Evolutionary conservation across 35 echinoderm and acorn worm species (phyloP).

Genomic region (Strongylocentrotus purpuratus): DNA sequence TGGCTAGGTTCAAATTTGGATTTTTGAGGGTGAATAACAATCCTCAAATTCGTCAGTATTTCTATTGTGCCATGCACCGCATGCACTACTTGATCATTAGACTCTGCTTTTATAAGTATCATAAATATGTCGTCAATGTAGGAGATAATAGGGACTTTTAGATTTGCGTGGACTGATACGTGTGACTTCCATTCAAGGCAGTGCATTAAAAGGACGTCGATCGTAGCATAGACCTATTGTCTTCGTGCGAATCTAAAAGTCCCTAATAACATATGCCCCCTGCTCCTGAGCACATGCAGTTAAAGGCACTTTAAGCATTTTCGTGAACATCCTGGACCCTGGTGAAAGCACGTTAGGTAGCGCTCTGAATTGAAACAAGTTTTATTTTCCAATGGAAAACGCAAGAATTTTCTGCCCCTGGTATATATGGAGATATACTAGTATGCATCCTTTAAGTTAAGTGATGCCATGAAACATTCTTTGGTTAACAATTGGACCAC

Average conservation of each 20-base stretch:
- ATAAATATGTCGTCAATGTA: constrained; percentile 65
- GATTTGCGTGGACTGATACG: no score
- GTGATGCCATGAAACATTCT: constrained; percentile 65
- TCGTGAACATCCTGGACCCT: constrained; percentile 73
- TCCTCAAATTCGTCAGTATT: constrained; percentile 55
- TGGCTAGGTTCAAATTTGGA: constrained; percentile 49
- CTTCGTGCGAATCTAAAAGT: no score
- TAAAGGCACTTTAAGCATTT: constrained; percentile 66
- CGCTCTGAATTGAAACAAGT: constrained; percentile 51
- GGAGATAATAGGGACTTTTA: neutral
- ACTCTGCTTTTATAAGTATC: constrained; percentile 40
- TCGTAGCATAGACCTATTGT: no score
- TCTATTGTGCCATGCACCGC: constrained; percentile 23
- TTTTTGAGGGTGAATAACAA: constrained; percentile 70
- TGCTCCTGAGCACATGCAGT: constrained; percentile 42
- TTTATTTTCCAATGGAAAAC: constrained; percentile 65
- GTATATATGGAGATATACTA: constrained; percentile 35
- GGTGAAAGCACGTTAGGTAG: constrained; percentile 66
- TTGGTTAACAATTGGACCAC: neutral
- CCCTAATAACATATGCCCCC: constrained; percentile 49
- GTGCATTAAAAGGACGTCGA: no score
- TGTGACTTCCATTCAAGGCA: no score
- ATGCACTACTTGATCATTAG: neutral
- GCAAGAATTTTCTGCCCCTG: constrained; percentile 58
- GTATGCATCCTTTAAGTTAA: constrained; percentile 71